Conservation (phyloP, 2,888 invertebrate genomes). For the Platerodrilus igneus region DNA sequence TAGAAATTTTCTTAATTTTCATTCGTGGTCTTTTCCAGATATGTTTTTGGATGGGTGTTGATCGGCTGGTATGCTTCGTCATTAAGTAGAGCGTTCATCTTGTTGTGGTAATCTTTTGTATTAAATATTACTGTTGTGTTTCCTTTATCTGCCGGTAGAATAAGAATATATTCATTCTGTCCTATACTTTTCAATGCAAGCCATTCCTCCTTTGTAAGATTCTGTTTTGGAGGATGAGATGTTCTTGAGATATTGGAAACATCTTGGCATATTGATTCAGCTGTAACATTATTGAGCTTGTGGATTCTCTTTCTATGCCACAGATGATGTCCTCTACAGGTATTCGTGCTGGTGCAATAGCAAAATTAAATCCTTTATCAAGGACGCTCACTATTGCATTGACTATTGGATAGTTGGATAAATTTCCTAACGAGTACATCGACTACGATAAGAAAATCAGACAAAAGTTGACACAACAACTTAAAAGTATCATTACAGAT, state of each 20-base stretch:
- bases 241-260: too few relatives aligned
- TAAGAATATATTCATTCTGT: neutral
- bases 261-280: neutral
- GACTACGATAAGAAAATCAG: too few relatives aligned
- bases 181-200: neutral
- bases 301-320: neutral
- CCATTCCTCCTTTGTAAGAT: too few relatives aligned
- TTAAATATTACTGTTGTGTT: too few relatives aligned
- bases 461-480: too few relatives aligned
- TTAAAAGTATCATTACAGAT: too few relatives aligned
- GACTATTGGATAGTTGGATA: too few relatives aligned
- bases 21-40: constrained; percentile 4
- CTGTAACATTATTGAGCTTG: neutral
- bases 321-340: neutral
- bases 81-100: neutral
- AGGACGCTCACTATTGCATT: too few relatives aligned
- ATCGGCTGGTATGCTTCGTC: constrained; percentile 3
- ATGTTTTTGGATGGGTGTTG: constrained; percentile 3
- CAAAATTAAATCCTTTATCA: constrained; percentile 1
- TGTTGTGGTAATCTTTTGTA: neutral
- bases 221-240: too few relatives aligned
- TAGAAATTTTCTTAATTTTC: too few relatives aligned
- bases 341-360: neutral
- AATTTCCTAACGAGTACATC: too few relatives aligned
- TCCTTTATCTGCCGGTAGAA: constrained; percentile 2